Evolutionary conservation across 2,797 vertebrate species (phyloP), one percentile per base, ranked within the genome.

Genomic region (Scarus forsteni): DNA sequence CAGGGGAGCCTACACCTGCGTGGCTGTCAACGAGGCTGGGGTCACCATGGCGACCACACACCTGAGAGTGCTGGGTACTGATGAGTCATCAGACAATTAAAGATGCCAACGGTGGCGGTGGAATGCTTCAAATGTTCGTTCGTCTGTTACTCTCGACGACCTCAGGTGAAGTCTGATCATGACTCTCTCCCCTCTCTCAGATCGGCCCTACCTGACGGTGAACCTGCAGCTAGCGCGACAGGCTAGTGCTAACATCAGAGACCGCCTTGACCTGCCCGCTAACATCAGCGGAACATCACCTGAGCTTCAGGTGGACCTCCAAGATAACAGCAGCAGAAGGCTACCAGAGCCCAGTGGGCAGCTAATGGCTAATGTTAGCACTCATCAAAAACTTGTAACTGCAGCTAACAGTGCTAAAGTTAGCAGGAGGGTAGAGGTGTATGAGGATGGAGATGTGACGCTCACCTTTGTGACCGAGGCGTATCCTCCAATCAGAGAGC

Each of bases 11-110:
- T 96, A 96, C 66, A 89, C 84, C 39, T 99, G 97, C 0, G 65
- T 74, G 0, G 94, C 89, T 12, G 49, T 2, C 27, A 96, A 93
- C 1, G 62, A 78, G 3, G 90, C 15, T 0, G 95, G 94, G 1
- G 7, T 0, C 6, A 70, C 58, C 61, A 90, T 18, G 1, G 73
- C 77, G 53, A 94, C 93, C 0, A 74, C 91, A 35, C 19, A 40
- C 10, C 95, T 99, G 15, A 89, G 9, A 66, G 96, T 99, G 14
- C 81, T 96, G 61, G 96, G 97, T 98, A 79, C 27, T 27, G 27
- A 27, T 4, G 27, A 27, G 27, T 27, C 27, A 27, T 27, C 27
- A 27, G 27, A 27, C 27, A 27, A 4, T 27, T 27, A 27, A 27
- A 27, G 27, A 27, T 27, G 27, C 27, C 4, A 27, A 2, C 27